phyloP scores from a whole-genome alignment of 2,888 invertebrate genomes.

The Saturnia pavonia region DNA sequence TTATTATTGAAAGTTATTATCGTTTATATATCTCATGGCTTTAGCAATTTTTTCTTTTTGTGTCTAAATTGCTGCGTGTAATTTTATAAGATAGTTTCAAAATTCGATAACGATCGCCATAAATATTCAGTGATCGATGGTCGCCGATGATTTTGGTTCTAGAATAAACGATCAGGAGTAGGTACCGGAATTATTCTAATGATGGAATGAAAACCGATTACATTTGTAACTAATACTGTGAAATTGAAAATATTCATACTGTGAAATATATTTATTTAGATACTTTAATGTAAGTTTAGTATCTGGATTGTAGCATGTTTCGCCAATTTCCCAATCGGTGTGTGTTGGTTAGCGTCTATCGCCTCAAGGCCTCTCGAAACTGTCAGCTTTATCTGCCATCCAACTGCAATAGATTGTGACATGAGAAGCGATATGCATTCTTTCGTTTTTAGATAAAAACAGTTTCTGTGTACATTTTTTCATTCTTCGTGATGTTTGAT shows the following conservation, averaged over 20 bases:
- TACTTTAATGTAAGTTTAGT: not conserved
- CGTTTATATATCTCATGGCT: no score
- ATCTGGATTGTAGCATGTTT: not conserved
- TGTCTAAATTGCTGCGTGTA: no score
- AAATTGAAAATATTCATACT: no score
- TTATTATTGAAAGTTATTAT: no score
- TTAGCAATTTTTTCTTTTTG: no score
- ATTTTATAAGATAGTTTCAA: no score
- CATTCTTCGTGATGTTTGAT: not conserved
- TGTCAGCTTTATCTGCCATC: constrained; percentile 10
- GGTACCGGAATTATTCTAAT: not conserved
- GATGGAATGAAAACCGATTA: not conserved
- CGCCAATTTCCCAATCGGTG: not conserved
- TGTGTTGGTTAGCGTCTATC: constrained; percentile 9
- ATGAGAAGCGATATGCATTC: constrained; percentile 12
- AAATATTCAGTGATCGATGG: not conserved
- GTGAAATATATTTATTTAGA: not conserved
- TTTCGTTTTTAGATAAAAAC: constrained; percentile 3
- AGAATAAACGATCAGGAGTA: not conserved
- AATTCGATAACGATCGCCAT: no score
- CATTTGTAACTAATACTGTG: not conserved
- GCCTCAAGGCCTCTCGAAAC: constrained; percentile 4
- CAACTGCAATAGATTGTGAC: not conserved
- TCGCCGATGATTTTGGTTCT: not conserved
- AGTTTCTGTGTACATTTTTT: not conserved